phyloP scores from a whole-genome alignment of 2,113 vertebrate genomes.

The Xenopus borealis region DNA sequence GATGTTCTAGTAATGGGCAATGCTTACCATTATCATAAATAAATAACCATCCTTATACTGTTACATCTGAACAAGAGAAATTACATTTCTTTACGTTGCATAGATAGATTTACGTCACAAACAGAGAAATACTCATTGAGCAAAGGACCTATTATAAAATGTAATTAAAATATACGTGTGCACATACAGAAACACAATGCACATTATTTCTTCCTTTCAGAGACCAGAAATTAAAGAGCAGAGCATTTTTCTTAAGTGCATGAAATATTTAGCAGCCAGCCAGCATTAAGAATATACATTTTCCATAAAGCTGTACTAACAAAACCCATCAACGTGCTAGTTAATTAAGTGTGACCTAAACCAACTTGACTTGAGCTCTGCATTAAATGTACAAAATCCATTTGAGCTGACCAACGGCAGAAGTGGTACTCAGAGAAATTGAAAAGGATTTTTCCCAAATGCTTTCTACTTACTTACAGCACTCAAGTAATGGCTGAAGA shows the following conservation, averaged over 20 bases:
- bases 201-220: slow-evolving; percentile 45
- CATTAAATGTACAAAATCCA: slow-evolving; percentile 83
- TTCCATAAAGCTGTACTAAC: slow-evolving; percentile 61
- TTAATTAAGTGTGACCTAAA: slow-evolving; percentile 87
- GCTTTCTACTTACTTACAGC: slow-evolving; percentile 82
- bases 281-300: slow-evolving; percentile 65
- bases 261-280: slow-evolving; percentile 73
- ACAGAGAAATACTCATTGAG: too few relatives aligned
- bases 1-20: neutral
- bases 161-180: too few relatives aligned
- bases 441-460: slow-evolving; percentile 80
- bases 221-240: slow-evolving; percentile 29
- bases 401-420: slow-evolving; percentile 82
- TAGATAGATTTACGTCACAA: too few relatives aligned
- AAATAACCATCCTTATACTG: too few relatives aligned
- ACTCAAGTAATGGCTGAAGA: slow-evolving; percentile 90
- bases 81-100: too few relatives aligned
- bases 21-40: neutral
- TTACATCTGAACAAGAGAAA: too few relatives aligned
- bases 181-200: too few relatives aligned
- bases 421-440: slow-evolving; percentile 81
- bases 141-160: too few relatives aligned
- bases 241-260: slow-evolving; percentile 51
- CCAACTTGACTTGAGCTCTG: slow-evolving; percentile 79
- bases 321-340: slow-evolving; percentile 70